phyloP scores from a whole-genome alignment of 2,113 vertebrate species.

The Eulemur rufifrons region DNA sequence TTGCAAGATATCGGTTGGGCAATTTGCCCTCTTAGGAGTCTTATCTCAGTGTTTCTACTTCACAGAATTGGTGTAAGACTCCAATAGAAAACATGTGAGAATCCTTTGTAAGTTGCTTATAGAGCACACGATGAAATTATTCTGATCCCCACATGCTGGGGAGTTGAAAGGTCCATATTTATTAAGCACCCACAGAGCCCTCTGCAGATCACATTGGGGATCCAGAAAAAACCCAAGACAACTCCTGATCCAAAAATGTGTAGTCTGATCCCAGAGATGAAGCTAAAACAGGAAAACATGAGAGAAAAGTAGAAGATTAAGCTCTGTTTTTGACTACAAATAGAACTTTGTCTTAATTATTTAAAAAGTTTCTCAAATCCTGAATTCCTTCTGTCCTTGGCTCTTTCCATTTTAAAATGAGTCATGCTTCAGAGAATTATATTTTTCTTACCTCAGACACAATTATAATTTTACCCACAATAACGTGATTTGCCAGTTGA shows the following conservation, averaged over 20 bases:
- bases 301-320: background rate
- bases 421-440: constrained; percentile 62
- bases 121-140: background rate
- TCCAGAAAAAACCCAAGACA: background rate
- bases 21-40: background rate
- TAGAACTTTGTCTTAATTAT: constrained; percentile 3
- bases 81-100: background rate
- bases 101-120: background rate
- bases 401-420: constrained; percentile 66
- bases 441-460: constrained; percentile 66
- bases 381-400: constrained; percentile 48
- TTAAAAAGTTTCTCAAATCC: constrained; percentile 23
- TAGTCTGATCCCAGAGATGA: background rate
- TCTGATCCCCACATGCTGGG: background rate
- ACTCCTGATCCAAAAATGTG: background rate
- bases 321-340: background rate
- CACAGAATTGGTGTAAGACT: background rate
- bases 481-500: constrained; percentile 54
- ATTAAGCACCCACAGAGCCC: background rate
- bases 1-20: background rate
- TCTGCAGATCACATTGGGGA: background rate
- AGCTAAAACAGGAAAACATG: background rate
- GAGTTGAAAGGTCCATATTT: background rate
- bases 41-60: background rate
- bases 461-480: constrained; percentile 63